Conservation (phyloP, 2,797 vertebrate species). For the Phaenicophaeus curvirostris region DNA sequence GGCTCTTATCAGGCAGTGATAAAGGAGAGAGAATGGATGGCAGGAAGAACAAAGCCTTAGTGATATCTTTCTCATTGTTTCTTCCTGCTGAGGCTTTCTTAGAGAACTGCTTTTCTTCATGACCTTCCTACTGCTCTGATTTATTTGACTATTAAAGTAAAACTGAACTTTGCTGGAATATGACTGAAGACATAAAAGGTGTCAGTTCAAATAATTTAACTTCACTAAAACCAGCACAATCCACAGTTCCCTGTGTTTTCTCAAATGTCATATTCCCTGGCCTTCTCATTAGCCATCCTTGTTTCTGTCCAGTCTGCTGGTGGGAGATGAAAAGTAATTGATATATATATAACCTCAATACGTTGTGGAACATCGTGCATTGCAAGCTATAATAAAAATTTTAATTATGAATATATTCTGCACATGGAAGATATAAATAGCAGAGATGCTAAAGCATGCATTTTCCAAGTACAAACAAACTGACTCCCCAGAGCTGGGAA, state of each 20-base stretch:
- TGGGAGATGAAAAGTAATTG: constrained; percentile 35
- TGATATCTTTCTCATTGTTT: not conserved
- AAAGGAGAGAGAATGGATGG: not conserved
- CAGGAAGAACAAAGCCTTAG: constrained; percentile 20
- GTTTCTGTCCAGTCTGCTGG: not conserved
- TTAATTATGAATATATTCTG: constrained; percentile 13
- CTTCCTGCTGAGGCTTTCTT: not conserved
- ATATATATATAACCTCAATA: not conserved
- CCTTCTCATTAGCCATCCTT: constrained; percentile 11
- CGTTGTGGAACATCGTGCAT: not conserved
- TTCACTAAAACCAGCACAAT: not conserved
- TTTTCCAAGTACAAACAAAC: not conserved
- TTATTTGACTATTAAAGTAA: constrained; percentile 38
- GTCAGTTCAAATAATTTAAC: not conserved
- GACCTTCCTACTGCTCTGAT: constrained; percentile 31
- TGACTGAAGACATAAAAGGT: not conserved
- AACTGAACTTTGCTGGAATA: not conserved
- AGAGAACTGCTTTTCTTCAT: not conserved
- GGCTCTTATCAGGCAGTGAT: not conserved
- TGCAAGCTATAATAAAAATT: not conserved
- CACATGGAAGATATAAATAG: not conserved
- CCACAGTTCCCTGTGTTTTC: not conserved
- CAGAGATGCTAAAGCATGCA: not conserved
- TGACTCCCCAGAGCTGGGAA: not conserved
- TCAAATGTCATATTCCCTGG: not conserved